These are phyloP conservation scores for Macrocentrus cingulum DNA, from an alignment of 1,140 invertebrate genomes.

Conservation along the genomic window DNA sequence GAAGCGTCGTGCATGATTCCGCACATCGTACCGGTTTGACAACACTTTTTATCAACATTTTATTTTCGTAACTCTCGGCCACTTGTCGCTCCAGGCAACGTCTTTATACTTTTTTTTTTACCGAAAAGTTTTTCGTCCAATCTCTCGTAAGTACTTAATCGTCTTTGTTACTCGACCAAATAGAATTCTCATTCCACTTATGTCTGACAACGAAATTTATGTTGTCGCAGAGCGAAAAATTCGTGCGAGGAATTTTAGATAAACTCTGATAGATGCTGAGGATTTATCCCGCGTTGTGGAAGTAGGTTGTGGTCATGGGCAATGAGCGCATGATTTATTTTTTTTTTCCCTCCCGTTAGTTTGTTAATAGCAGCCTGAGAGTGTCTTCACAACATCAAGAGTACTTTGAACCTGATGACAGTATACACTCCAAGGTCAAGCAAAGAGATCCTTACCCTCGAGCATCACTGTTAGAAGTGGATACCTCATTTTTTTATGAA, in stretches of 20 bases:
- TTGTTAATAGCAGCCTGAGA: too few relatives aligned
- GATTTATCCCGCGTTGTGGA: neutral
- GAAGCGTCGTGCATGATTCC: neutral
- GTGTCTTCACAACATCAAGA: too few relatives aligned
- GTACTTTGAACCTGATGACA: too few relatives aligned
- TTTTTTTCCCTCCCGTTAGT: too few relatives aligned
- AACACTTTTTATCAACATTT: slow-evolving; percentile 10
- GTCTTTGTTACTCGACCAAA: neutral
- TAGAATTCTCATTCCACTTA: slow-evolving; percentile 6
- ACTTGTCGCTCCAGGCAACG: slow-evolving; percentile 11
- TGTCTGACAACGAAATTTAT: neutral
- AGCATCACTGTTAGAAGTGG: too few relatives aligned
- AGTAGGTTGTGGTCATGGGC: too few relatives aligned
- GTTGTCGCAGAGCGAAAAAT: too few relatives aligned
- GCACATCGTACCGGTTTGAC: slow-evolving; percentile 21
- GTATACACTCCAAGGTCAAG: too few relatives aligned
- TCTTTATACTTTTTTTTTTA: neutral
- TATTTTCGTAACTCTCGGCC: slow-evolving; percentile 7
- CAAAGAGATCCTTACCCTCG: too few relatives aligned
- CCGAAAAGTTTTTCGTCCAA: neutral
- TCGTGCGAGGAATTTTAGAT: neutral
- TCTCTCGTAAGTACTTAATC: neutral
- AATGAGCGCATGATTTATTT: too few relatives aligned
- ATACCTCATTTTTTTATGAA: too few relatives aligned
- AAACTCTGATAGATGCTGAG: neutral